Percentiles rank a stretch among this genome's conserved stretches.
These are phyloP conservation scores for Burhinus bistriatus DNA, from an alignment of 2,113 vertebrate genomes.

Conservation along the genomic window DNA sequence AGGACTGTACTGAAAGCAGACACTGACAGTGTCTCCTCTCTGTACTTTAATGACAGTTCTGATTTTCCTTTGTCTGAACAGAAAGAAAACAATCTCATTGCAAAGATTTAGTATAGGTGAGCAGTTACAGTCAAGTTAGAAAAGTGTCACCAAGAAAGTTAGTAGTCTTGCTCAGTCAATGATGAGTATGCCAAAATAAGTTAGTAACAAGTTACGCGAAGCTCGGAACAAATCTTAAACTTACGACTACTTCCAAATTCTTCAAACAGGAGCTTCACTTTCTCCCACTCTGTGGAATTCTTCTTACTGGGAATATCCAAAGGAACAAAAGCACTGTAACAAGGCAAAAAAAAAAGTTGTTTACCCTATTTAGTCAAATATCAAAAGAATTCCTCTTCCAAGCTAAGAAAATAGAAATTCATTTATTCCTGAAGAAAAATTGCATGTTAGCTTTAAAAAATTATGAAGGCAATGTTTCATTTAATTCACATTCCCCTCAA, in stretches of 20 bases:
- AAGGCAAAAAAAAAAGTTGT: background rate
- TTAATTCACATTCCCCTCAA: background rate
- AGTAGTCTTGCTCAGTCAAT: background rate
- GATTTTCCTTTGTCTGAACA: background rate
- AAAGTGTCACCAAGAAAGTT: background rate
- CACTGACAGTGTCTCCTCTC: background rate
- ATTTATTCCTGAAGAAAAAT: background rate
- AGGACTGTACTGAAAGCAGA: background rate
- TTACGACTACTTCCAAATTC: constrained; percentile 95
- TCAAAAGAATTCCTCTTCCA: background rate
- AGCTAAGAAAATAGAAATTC: background rate
- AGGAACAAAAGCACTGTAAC: constrained; percentile 91
- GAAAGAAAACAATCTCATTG: background rate
- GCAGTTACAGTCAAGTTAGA: background rate
- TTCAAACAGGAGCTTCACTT: constrained; percentile 91
- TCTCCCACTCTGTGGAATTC: constrained; percentile 96
- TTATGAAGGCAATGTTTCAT: background rate
- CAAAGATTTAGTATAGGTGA: background rate
- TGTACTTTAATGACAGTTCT: background rate
- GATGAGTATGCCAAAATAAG: background rate
- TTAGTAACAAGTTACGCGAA: background rate
- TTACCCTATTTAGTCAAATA: background rate
- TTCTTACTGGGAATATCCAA: constrained; percentile 81
- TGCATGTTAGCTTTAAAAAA: background rate
- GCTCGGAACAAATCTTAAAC: constrained; percentile 49